phyloP scores from a whole-genome alignment of 2,888 invertebrate genomes.

The Rotaria socialis region DNA sequence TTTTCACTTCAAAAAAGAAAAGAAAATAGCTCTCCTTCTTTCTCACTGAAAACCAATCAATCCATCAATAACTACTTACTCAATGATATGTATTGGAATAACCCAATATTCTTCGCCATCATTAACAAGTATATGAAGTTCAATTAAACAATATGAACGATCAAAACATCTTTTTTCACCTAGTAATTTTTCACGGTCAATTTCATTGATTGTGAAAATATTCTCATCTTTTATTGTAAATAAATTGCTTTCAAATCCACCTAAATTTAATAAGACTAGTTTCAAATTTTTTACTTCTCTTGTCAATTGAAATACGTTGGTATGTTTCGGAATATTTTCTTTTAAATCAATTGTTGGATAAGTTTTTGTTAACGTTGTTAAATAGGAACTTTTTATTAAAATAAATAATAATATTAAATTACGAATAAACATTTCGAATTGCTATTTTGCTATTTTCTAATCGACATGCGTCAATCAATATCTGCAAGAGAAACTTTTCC shows the following conservation, averaged over 20 bases:
- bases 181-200: not conserved
- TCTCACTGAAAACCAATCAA: too few relatives aligned
- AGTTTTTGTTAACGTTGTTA: not conserved
- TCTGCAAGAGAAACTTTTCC: too few relatives aligned
- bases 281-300: not conserved
- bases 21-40: not conserved
- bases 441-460: too few relatives aligned
- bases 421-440: not conserved
- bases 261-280: not conserved
- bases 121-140: constrained; percentile 11
- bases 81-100: not conserved
- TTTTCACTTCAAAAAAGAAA: not conserved
- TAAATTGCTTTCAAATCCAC: not conserved
- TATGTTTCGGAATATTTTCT: not conserved
- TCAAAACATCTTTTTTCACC: not conserved
- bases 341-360: not conserved
- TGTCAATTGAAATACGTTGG: not conserved
- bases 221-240: not conserved
- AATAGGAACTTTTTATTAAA: not conserved
- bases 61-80: not conserved
- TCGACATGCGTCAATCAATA: too few relatives aligned
- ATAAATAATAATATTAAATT: not conserved
- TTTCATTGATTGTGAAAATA: not conserved
- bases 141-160: not conserved
- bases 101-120: not conserved